A percentile compares a stretch with the other conserved stretches of the same genome.
phyloP scores from a whole-genome alignment of 2,797 vertebrate species.

The Xenops minutus region DNA sequence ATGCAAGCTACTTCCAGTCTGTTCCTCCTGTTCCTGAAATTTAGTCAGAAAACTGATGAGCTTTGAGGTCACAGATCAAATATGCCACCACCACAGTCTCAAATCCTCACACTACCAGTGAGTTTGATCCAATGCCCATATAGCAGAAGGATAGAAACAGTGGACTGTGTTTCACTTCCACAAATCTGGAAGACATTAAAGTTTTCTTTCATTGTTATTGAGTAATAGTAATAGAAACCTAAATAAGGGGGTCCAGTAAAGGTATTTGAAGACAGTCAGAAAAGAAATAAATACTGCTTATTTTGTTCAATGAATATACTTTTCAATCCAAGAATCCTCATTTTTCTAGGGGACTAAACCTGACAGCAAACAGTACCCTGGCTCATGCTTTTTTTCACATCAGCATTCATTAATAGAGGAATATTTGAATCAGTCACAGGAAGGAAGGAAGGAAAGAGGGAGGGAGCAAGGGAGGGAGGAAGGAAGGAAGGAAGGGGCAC shows the following conservation, averaged over 20 bases:
- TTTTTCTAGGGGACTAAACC: not conserved
- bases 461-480: too few relatives aligned
- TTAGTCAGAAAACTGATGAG: not conserved
- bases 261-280: not conserved
- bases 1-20: not conserved
- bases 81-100: not conserved
- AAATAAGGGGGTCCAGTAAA: not conserved
- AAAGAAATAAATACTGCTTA: not conserved
- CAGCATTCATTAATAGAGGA: not conserved
- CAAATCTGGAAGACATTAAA: not conserved
- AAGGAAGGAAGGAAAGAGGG: too few relatives aligned
- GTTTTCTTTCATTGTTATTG: not conserved
- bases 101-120: not conserved
- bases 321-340: not conserved
- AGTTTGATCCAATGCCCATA: not conserved
- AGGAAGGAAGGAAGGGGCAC: rapidly evolving
- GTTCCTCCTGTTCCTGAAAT: not conserved
- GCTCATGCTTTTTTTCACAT: not conserved
- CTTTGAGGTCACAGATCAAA: not conserved
- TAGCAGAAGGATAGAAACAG: not conserved
- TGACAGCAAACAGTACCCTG: not conserved
- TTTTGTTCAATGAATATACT: not conserved
- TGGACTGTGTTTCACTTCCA: not conserved
- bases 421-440: not conserved
- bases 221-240: not conserved